Evolutionary conservation across 2,113 vertebrate genomes (phyloP).

Genomic region (Odontesthes bonariensis): DNA sequence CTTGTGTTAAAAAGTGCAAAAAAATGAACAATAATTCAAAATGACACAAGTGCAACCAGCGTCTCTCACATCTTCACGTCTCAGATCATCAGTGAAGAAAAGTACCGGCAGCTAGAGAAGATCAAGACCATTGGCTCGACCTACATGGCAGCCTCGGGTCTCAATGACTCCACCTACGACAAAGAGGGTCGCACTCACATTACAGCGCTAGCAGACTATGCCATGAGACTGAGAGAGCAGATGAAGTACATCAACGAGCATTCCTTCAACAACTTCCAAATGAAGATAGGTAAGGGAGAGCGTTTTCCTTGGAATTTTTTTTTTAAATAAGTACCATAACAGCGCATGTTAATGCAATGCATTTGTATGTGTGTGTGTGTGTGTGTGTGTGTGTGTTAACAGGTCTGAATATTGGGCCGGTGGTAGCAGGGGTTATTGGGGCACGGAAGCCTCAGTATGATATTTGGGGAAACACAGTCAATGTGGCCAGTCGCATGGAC

Average conservation of each 20-base stretch:
- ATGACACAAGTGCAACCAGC: background rate
- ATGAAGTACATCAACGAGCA: slow-evolving; percentile 97
- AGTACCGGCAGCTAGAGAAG: slow-evolving; percentile 94
- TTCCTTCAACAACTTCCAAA: slow-evolving; percentile 97
- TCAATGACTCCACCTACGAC: slow-evolving; percentile 94
- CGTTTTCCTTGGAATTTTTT: rapidly evolving
- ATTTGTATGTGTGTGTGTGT: background rate
- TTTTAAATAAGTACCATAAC: too few relatives aligned
- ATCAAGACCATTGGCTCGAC: slow-evolving; percentile 97
- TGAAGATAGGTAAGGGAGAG: slow-evolving; percentile 89
- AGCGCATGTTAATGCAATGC: background rate
- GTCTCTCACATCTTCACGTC: background rate
- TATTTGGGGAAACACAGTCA: slow-evolving; percentile 98
- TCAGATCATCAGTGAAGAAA: slow-evolving; percentile 94
- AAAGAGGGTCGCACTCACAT: slow-evolving; percentile 90
- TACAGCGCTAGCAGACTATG: slow-evolving; percentile 90
- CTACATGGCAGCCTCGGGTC: slow-evolving; percentile 95
- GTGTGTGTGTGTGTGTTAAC: slow-evolving; percentile 1
- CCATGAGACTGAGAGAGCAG: slow-evolving; percentile 93
- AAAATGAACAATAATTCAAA: background rate
- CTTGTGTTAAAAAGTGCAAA: background rate
- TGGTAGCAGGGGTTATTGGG: slow-evolving; percentile 94
- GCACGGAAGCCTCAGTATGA: slow-evolving; percentile 95
- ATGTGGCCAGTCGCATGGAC: slow-evolving; percentile 97
- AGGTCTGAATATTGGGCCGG: slow-evolving; percentile 96